A percentile compares a stretch with the other conserved stretches of the same genome.
These are phyloP conservation scores for Pseudomugil gertrudae DNA, from an alignment of 2,797 vertebrate species.

Conservation along the genomic window DNA sequence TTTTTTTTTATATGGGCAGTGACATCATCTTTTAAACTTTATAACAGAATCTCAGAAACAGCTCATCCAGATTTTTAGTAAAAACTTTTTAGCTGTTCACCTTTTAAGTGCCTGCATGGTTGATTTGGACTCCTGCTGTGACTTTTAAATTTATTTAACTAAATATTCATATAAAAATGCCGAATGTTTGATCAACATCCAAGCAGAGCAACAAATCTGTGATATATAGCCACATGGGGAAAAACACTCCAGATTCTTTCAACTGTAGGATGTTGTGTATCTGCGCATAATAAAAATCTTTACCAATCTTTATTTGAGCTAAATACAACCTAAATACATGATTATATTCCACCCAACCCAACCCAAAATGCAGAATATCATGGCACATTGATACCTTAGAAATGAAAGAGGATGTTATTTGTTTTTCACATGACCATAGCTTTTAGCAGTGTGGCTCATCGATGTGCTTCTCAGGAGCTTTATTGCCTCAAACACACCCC, in stretches of 20 bases:
- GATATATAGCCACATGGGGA: neutral
- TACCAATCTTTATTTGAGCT: neutral
- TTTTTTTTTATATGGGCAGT: neutral
- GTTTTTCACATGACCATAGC: neutral
- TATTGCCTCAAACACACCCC: neutral
- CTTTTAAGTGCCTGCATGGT: slow-evolving; percentile 13
- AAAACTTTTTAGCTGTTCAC: neutral
- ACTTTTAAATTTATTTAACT: neutral
- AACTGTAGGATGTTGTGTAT: neutral
- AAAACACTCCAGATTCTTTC: neutral
- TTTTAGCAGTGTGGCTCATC: neutral
- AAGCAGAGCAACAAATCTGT: neutral
- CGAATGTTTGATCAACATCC: neutral
- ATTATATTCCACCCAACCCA: neutral
- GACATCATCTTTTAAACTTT: too few species aligned
- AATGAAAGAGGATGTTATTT: neutral
- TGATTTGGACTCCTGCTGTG: neutral
- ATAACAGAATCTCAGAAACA: slow-evolving; percentile 15
- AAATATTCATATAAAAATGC: neutral
- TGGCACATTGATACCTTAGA: neutral
- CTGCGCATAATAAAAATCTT: neutral
- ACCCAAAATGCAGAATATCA: neutral
- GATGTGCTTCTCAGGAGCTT: neutral
- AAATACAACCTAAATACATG: neutral
- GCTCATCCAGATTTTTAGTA: slow-evolving; percentile 17